A percentile compares a stretch with the other conserved stretches of the same genome.
Evolutionary conservation across 2,888 invertebrate genomes (phyloP).

Genomic region (Heliothis peltigera): DNA sequence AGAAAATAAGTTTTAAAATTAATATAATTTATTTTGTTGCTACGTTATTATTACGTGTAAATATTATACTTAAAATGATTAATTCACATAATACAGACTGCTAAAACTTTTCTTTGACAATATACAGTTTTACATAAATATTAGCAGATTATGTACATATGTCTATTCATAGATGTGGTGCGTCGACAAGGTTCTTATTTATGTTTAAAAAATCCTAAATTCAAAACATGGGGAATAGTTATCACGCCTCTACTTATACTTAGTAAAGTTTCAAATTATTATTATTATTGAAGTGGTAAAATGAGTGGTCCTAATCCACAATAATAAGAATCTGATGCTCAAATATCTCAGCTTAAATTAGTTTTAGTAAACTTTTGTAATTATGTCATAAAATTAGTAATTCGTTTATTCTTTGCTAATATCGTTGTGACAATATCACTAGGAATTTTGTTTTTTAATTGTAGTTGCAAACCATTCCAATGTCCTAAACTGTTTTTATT

Average conservation of each 20-base stretch:
- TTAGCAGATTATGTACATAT: slow-evolving; percentile 3
- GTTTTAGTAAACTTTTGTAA: slow-evolving; percentile 74
- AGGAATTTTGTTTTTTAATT: slow-evolving; percentile 72
- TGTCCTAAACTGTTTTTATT: slow-evolving; percentile 65
- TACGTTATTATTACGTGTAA: slow-evolving; percentile 12
- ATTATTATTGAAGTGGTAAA: slow-evolving; percentile 77
- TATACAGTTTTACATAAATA: too few species aligned
- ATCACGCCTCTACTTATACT: neutral
- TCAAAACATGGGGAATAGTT: slow-evolving; percentile 10
- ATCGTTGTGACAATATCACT: slow-evolving; percentile 73
- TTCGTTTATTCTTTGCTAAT: slow-evolving; percentile 79
- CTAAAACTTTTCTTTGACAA: neutral
- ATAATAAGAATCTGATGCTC: slow-evolving; percentile 84
- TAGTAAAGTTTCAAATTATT: slow-evolving; percentile 81
- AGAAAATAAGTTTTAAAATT: slow-evolving; percentile 17
- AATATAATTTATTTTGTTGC: slow-evolving; percentile 1
- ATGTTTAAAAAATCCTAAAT: slow-evolving; percentile 42
- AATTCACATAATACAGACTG: too few species aligned
- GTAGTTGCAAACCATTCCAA: slow-evolving; percentile 73
- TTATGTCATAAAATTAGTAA: slow-evolving; percentile 69
- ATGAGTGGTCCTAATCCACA: slow-evolving; percentile 76
- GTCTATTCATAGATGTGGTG: neutral
- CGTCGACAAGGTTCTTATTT: neutral
- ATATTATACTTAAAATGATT: too few species aligned
- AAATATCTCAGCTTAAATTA: slow-evolving; percentile 83